Evolutionary conservation across 2,113 vertebrate species (phyloP).

Genomic region (Periophthalmus modestus): DNA sequence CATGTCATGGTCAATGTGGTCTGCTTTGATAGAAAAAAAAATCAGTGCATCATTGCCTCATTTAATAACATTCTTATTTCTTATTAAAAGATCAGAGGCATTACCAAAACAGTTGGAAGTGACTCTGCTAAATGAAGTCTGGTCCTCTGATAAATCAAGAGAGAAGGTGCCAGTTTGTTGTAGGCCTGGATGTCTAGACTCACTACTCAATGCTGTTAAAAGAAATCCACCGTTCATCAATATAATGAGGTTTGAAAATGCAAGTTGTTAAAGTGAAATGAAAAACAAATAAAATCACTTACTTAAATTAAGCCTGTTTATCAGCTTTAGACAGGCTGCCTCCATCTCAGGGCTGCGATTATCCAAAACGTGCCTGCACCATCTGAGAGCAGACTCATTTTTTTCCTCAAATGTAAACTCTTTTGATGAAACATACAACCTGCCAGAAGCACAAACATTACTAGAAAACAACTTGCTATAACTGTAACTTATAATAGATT

Average conservation of each 20-base stretch:
- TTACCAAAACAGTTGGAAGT: constrained; percentile 79
- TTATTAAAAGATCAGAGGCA: constrained; percentile 8
- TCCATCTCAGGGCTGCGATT: constrained; percentile 81
- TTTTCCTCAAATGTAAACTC: constrained; percentile 53
- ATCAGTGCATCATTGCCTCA: not conserved
- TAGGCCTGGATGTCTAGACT: constrained; percentile 66
- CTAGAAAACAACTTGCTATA: not conserved
- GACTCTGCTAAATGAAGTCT: constrained; percentile 75
- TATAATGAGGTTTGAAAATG: not conserved
- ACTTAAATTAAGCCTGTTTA: constrained; percentile 78
- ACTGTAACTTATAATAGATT: not conserved
- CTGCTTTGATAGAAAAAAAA: constrained; percentile 73
- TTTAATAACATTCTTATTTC: not conserved
- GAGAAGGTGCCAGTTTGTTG: constrained; percentile 62
- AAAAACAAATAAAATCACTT: constrained; percentile 6
- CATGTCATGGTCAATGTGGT: constrained; percentile 62
- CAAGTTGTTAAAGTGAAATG: not conserved
- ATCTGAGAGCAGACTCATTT: constrained; percentile 72
- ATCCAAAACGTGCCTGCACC: constrained; percentile 83
- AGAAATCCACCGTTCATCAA: constrained; percentile 16
- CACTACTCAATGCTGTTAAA: constrained; percentile 75
- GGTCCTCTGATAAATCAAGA: constrained; percentile 69
- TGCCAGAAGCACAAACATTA: constrained; percentile 32
- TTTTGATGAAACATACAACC: constrained; percentile 80
- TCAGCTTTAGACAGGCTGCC: constrained; percentile 76